Conservation (phyloP, 2,888 invertebrate species). For the Elysia crispata region DNA sequence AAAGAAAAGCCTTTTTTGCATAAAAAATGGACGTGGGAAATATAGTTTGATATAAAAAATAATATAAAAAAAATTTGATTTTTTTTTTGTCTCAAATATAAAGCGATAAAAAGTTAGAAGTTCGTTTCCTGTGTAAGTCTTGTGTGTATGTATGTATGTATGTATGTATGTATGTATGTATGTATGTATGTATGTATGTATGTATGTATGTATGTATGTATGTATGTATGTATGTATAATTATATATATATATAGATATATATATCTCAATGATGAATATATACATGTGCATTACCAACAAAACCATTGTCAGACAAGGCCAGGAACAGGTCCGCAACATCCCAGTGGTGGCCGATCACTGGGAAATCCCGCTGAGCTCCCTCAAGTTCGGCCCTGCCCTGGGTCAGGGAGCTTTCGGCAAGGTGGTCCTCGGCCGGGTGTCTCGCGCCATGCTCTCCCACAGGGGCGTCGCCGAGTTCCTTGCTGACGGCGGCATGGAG, state of each 20-base stretch:
- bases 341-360: slow-evolving; percentile 62
- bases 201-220: neutral
- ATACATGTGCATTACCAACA: neutral
- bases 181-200: neutral
- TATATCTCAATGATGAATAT: neutral
- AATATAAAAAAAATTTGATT: too few species aligned
- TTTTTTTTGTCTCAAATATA: too few species aligned
- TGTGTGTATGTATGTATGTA: slow-evolving; percentile 21
- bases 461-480: slow-evolving; percentile 53
- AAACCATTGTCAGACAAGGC: too few species aligned
- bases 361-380: slow-evolving; percentile 67
- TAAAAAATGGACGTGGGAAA: too few species aligned
- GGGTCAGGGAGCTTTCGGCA: slow-evolving; percentile 72
- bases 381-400: slow-evolving; percentile 63
- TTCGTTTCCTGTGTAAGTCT: too few species aligned
- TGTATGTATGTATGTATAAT: neutral
- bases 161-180: neutral
- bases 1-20: too few species aligned
- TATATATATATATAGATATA: neutral
- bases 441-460: slow-evolving; percentile 60
- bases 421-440: slow-evolving; percentile 68
- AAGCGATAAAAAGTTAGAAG: too few species aligned
- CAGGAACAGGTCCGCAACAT: neutral
- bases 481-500: neutral
- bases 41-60: too few species aligned